Conservation (phyloP, 2,797 vertebrate species). For the Coracias cyanogaster region DNA sequence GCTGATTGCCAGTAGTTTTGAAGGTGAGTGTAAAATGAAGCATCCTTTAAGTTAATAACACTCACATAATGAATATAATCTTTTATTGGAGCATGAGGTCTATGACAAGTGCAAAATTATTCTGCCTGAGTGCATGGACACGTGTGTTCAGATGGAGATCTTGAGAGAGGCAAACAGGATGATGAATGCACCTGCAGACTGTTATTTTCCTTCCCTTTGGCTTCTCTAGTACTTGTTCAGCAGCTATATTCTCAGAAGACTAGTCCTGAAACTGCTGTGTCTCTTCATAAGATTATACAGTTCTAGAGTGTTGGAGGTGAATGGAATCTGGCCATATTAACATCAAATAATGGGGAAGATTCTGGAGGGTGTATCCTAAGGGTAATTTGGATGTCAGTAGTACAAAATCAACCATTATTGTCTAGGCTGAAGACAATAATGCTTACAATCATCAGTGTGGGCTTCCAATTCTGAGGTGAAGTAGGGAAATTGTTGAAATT, state of each 20-base stretch:
- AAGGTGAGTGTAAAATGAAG: constrained; percentile 32
- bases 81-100: background rate
- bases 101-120: constrained; percentile 30
- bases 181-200: background rate
- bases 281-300: background rate
- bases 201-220: background rate
- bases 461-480: background rate
- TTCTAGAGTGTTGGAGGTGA: background rate
- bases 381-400: background rate
- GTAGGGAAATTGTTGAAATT: background rate
- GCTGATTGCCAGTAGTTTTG: constrained; percentile 5
- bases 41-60: constrained; percentile 22
- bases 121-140: background rate
- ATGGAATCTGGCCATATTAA: background rate
- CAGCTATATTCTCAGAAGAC: background rate
- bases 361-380: background rate
- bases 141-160: background rate
- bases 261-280: background rate
- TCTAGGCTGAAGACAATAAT: background rate
- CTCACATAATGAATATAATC: background rate
- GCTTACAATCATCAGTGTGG: background rate
- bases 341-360: background rate
- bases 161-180: background rate
- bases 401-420: background rate
- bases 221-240: background rate